A percentile compares a stretch with the other conserved stretches of the same genome.
Evolutionary conservation across 1,140 invertebrate genomes (phyloP).

Genomic region (Drosophila ohnishii): DNA sequence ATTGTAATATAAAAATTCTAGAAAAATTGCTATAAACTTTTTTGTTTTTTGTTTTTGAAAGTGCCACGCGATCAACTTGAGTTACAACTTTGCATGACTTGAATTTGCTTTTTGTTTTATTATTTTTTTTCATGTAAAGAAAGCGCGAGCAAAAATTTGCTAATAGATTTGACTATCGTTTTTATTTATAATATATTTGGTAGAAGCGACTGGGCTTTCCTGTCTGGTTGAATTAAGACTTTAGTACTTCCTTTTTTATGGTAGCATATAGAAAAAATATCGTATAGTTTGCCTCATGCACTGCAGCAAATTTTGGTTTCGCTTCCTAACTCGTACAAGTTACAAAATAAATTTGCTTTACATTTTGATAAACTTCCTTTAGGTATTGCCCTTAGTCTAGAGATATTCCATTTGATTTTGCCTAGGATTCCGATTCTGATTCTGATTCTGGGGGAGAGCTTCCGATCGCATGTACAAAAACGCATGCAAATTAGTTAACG

Average conservation of each 20-base stretch:
- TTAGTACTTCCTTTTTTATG: slow-evolving; percentile 30
- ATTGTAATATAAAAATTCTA: slow-evolving; percentile 81
- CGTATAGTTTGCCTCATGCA: slow-evolving; percentile 61
- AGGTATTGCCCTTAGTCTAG: slow-evolving; percentile 39
- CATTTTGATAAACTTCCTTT: slow-evolving; percentile 60
- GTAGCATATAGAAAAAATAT: slow-evolving; percentile 78
- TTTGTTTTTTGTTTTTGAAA: slow-evolving; percentile 42
- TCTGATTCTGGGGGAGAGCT: slow-evolving; percentile 13
- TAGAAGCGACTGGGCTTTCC: slow-evolving; percentile 58
- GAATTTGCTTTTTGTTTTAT: slow-evolving; percentile 35
- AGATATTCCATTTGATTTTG: slow-evolving; percentile 49
- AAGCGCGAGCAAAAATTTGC: slow-evolving; percentile 81
- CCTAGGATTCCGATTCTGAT: slow-evolving; percentile 18
- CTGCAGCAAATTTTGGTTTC: slow-evolving; percentile 51
- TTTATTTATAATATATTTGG: slow-evolving; percentile 53
- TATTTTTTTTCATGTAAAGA: slow-evolving; percentile 62
- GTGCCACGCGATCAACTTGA: slow-evolving; percentile 61
- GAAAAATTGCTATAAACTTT: slow-evolving; percentile 80
- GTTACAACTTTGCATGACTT: slow-evolving; percentile 59
- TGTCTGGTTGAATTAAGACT: slow-evolving; percentile 42
- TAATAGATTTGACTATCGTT: slow-evolving; percentile 79
- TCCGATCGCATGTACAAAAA: slow-evolving; percentile 40
- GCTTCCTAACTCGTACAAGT: slow-evolving; percentile 49
- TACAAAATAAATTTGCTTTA: slow-evolving; percentile 62
- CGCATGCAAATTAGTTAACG: slow-evolving; percentile 39